Base-by-base conservation (phyloP, 2,797 vertebrate genomes). In the Hipposideros larvatus region DNA sequence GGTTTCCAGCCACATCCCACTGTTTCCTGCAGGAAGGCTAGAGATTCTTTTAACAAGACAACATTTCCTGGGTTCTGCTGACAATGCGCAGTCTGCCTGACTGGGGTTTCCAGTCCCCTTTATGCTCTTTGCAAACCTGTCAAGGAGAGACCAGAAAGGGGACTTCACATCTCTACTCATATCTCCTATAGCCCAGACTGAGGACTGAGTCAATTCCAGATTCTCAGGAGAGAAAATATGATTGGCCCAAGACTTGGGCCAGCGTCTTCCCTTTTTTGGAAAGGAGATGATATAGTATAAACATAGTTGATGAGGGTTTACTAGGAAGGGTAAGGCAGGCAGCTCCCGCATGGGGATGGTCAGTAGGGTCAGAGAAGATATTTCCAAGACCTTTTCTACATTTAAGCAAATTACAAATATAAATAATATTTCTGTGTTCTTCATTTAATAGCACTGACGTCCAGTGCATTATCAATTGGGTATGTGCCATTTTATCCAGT, bases 21-120 rank as follows among this genome's bases (percentile, higher is more conserved):
- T 80, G 61, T 73, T 96, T 95, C 65, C 91, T 96, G 48, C 15
- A 82, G 93, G 87, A 96, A 93, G 63, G 57, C 83, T 74, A 59
- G 68, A 48, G 66, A 65, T 84, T 73, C 71, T 92, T 78, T 91
- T 66, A 84, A 31, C 57, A 66, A 86, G 93, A 48, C 0, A 41
- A 22, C 53, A 1, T 46, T 77, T 66, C 66, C 78, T 83, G 34
- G 87, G 43, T 65, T 79, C 80, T 59, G 74, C 43, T 78, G 75
- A 91, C 61, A 94, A 46, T 2, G 28, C 19, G 2, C 10, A 43
- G 41, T 28, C 51, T 21, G 34, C 65, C 18, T 3, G 10, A 26
- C 28, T 41, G 34, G 21, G 24, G 57, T 93, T 96, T 91, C 63
- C 22, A 75, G 41, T 31, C 73, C 22, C 37, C 22, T 89, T 55